Percentiles rank a stretch among this genome's conserved stretches.
These are phyloP conservation scores for Mormyrus iriodes DNA, from an alignment of 2,113 vertebrate genomes.

Conservation along the genomic window DNA sequence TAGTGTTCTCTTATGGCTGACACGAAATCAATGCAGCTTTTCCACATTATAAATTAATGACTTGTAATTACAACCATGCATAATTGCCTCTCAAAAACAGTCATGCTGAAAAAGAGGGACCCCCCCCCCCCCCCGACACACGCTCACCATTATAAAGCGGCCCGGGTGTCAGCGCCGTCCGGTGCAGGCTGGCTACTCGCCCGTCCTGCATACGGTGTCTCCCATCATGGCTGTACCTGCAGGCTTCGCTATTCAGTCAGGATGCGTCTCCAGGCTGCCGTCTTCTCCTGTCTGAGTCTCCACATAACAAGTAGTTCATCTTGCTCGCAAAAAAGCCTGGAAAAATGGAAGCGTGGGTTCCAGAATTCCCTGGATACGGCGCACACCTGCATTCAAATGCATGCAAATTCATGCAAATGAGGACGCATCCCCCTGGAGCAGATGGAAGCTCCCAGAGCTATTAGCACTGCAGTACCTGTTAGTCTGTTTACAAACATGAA, in stretches of 20 bases:
- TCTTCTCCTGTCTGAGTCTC: too few relatives aligned
- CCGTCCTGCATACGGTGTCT: background rate
- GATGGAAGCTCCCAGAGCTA: conserved; percentile 58
- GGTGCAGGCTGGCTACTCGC: background rate
- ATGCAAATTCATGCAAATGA: conserved; percentile 58
- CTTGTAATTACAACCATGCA: conserved; percentile 66
- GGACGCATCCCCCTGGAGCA: conserved; percentile 48
- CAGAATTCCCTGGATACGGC: conserved; percentile 3
- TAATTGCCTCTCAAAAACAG: conserved; percentile 58
- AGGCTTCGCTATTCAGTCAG: background rate
- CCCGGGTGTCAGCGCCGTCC: background rate
- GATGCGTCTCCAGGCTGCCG: background rate
- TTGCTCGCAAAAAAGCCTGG: conserved; percentile 23
- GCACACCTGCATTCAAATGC: conserved; percentile 51
- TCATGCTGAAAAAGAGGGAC: conserved; percentile 25
- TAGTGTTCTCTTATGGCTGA: conserved; percentile 46
- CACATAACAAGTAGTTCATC: background rate
- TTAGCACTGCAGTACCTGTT: conserved; percentile 67
- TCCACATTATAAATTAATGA: conserved; percentile 72
- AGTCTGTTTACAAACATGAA: conserved; percentile 64
- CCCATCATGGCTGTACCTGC: too few relatives aligned
- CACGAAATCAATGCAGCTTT: conserved; percentile 69
- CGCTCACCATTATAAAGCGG: background rate
- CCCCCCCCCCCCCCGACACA: conserved; percentile 12
- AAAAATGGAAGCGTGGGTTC: conserved; percentile 45